Conservation (phyloP, 2,113 vertebrate genomes). For the Perca fluviatilis region DNA sequence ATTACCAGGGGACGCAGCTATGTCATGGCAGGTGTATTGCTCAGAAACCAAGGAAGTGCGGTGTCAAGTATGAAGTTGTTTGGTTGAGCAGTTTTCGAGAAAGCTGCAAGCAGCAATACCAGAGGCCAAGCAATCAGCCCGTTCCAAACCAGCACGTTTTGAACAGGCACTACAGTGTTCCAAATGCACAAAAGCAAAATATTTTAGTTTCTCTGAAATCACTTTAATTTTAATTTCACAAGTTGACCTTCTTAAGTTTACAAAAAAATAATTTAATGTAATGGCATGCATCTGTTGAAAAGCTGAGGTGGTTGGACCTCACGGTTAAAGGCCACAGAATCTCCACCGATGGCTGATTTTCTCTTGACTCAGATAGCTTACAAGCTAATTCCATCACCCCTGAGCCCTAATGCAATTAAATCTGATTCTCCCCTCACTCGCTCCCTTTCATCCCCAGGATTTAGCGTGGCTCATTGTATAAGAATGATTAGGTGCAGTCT, state of each 20-base stretch:
- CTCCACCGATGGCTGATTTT: conserved; percentile 44
- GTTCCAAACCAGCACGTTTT: too few species aligned
- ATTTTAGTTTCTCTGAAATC: conserved; percentile 7
- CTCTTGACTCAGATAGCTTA: conserved; percentile 65
- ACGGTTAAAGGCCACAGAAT: conserved; percentile 38
- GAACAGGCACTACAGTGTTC: too few species aligned
- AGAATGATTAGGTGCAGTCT: conserved; percentile 62
- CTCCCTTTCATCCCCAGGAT: conserved; percentile 71
- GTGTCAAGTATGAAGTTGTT: too few species aligned
- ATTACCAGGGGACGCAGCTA: too few species aligned
- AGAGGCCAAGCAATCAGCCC: too few species aligned
- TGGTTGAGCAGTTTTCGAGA: too few species aligned
- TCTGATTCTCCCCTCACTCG: conserved; percentile 58
- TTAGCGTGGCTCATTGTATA: conserved; percentile 65
- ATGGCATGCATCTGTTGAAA: conserved; percentile 44
- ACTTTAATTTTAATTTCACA: conserved; percentile 20
- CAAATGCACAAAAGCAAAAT: conserved; percentile 4
- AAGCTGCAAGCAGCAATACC: too few species aligned
- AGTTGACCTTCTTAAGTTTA: conserved; percentile 6
- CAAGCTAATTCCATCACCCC: conserved; percentile 75
- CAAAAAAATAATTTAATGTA: conserved; percentile 37
- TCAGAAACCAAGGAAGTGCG: too few species aligned
- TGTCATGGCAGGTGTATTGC: too few species aligned
- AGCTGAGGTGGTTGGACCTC: conserved; percentile 20
- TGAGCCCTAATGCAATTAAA: conserved; percentile 79